Evolutionary conservation across 1,140 invertebrate species (phyloP).

Genomic region (Hestina assimilis): DNA sequence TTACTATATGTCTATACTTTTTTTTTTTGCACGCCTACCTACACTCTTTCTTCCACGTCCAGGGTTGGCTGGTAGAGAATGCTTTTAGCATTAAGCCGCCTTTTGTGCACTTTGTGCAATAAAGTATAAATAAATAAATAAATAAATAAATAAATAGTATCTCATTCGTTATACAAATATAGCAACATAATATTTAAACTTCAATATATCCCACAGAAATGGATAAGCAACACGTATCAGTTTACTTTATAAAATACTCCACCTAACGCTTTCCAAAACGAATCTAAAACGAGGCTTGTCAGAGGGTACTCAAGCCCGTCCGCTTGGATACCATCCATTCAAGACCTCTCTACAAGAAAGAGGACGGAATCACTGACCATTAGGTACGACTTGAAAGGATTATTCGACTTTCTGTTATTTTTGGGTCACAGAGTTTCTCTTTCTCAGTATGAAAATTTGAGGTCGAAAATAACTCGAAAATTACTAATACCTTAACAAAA

Average conservation of each 20-base stretch:
- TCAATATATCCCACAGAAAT: too few relatives aligned
- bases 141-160: too few relatives aligned
- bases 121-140: too few relatives aligned
- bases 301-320: not conserved
- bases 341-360: slow-evolving; percentile 15
- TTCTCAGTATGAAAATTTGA: not conserved
- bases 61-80: too few relatives aligned
- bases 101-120: too few relatives aligned
- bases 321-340: slow-evolving; percentile 4
- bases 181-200: too few relatives aligned
- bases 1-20: too few relatives aligned
- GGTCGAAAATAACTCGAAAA: not conserved
- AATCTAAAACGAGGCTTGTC: slow-evolving; percentile 2
- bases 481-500: too few relatives aligned
- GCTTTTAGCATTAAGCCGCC: too few relatives aligned
- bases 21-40: too few relatives aligned
- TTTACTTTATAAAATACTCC: not conserved
- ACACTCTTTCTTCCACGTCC: too few relatives aligned
- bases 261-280: not conserved
- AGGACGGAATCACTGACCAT: slow-evolving; percentile 7
- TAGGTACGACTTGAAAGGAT: not conserved
- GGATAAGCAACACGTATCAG: not conserved
- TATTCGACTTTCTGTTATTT: not conserved
- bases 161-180: too few relatives aligned
- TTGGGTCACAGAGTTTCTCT: not conserved